These are phyloP conservation scores for Alentia gelatinosa DNA, from an alignment of 2,888 invertebrate species.

Conservation along the genomic window DNA sequence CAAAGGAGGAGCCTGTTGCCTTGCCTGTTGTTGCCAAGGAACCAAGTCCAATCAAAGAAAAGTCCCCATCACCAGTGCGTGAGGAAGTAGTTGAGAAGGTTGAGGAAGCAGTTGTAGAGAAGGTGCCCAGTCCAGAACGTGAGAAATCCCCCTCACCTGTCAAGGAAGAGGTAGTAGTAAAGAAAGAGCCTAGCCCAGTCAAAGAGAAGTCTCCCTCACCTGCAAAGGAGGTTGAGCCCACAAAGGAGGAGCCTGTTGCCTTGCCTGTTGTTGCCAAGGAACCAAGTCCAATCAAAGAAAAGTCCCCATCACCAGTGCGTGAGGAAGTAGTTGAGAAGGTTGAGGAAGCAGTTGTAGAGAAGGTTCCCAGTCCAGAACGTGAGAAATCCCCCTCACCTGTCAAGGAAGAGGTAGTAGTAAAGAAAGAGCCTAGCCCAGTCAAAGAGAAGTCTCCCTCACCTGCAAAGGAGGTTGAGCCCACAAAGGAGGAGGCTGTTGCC, in stretches of 20 bases:
- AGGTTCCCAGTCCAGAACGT: background rate
- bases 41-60: background rate
- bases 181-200: background rate
- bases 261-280: background rate
- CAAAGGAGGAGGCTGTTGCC: background rate
- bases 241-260: background rate
- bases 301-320: background rate
- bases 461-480: background rate
- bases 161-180: background rate
- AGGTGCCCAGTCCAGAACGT: background rate
- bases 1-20: background rate
- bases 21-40: background rate
- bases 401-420: conserved; percentile 15
- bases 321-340: background rate
- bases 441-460: background rate
- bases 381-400: background rate
- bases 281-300: conserved; percentile 5
- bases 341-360: background rate
- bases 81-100: background rate
- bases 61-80: background rate
- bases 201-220: conserved; percentile 25
- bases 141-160: conserved; percentile 31
- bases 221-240: background rate
- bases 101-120: background rate
- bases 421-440: background rate